Evolutionary conservation across 2,797 vertebrate species (phyloP), one percentile per base, ranked within the genome.

Genomic region (Premnoplex brunnescens): DNA sequence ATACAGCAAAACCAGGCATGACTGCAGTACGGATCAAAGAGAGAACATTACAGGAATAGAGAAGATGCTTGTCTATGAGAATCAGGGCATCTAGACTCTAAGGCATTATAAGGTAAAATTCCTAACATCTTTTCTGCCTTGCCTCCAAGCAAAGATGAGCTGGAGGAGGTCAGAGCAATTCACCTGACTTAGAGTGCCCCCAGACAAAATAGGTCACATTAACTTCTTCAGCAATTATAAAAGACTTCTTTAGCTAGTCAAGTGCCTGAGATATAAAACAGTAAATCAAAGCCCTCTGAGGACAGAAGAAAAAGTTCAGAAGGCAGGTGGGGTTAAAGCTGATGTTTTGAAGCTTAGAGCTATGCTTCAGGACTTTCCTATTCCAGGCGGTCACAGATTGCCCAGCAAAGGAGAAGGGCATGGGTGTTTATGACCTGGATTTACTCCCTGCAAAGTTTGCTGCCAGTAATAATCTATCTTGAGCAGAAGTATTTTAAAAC

Each of bases 401-500:
- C 76, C 85, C 44, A 84, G 85, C 82, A 94, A 89, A 92, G 84
- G 84, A 92, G 69, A 94, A 91, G 69, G 32, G 48, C 73, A 86
- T 0, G 20, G 44, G 16, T 93, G 92, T 92, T 91, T 91, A 93
- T 41, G 72, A 83, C 62, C 55, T 67, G 34, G 62, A 92, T 48
- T 80, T 87, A 56, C 39, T 91, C 75, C 51, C 72, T 72, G 30
- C 60, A 73, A 72, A 69, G 62, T 72, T 71, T 84, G 69, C 69
- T 95, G 96, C 74, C 91, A 93, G 89, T 41, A 84, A 75, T 39
- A 80, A 94, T 81, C 41, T 0, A 0, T 79, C 69, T 91, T 36
- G 28, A 84, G 48, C 76, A 67, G 62, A 56, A 90, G 37, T 93
- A 87, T 95, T 95, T 95, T 93, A 85, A 77, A 95, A 88, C 41